Evolutionary conservation across 53 echinoderm and acorn worm genomes (phyloP).

Genomic region (Luidia sarsii): DNA sequence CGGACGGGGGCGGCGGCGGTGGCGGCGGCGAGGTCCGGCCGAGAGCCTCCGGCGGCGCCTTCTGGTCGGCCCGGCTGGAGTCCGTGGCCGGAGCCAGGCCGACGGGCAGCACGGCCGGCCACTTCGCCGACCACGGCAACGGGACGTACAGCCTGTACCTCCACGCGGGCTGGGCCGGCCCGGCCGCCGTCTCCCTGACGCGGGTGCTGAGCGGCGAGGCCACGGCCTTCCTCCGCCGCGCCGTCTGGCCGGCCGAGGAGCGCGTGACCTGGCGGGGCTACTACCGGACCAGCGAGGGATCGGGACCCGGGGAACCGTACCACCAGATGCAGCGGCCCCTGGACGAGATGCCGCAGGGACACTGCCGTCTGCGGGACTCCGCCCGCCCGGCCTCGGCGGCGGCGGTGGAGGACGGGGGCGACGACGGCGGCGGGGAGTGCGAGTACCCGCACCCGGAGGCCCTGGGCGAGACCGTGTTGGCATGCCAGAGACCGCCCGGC

Average conservation of each 20-base stretch:
- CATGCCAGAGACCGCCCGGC: conserved; percentile 8
- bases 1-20: not conserved
- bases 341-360: not conserved
- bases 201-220: conserved; percentile 14
- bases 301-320: too few species aligned
- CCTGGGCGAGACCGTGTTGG: conserved; percentile 35
- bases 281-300: not conserved
- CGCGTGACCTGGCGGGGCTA: conserved; percentile 21
- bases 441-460: conserved; percentile 25
- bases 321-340: not conserved
- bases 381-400: too few species aligned
- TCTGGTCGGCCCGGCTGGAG: conserved; percentile 2
- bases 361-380: not conserved
- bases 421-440: conserved; percentile 15
- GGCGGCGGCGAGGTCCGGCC: too few species aligned
- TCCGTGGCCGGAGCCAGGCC: not conserved
- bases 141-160: conserved; percentile 30
- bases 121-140: conserved; percentile 16
- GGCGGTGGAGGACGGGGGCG: too few species aligned
- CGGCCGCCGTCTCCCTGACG: not conserved
- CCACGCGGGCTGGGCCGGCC: conserved; percentile 42
- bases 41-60: conserved; percentile 22
- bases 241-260: conserved; percentile 23
- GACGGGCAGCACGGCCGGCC: conserved; percentile 30
- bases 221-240: not conserved